Conservation (phyloP, 1,140 invertebrate genomes). For the Anastrepha ludens region DNA sequence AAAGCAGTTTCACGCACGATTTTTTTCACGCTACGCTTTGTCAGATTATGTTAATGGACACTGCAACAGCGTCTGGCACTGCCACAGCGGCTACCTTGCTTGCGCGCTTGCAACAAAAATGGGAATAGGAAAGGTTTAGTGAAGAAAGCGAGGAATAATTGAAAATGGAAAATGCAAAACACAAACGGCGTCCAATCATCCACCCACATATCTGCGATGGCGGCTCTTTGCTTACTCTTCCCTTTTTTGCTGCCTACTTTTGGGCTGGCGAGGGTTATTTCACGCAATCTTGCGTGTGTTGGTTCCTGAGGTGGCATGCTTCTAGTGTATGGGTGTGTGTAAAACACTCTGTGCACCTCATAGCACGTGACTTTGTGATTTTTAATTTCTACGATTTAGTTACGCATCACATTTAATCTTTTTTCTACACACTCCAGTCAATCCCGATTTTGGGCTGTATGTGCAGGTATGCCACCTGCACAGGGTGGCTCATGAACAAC, state of each 20-base stretch:
- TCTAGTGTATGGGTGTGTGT: background rate
- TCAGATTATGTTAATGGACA: constrained; percentile 69
- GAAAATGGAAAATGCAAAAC: too few species aligned
- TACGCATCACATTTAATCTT: constrained; percentile 71
- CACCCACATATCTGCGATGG: too few species aligned
- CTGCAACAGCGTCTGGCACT: constrained; percentile 60
- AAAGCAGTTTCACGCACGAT: constrained; percentile 43
- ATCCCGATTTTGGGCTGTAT: background rate
- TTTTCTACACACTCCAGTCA: background rate
- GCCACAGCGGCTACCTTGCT: background rate
- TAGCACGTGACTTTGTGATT: constrained; percentile 37
- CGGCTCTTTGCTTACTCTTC: too few species aligned
- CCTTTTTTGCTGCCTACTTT: too few species aligned
- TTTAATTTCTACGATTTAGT: constrained; percentile 68
- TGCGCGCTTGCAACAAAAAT: too few species aligned
- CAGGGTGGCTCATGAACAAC: too few species aligned
- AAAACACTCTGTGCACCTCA: background rate
- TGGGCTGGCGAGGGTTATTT: background rate
- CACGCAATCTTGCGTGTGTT: background rate
- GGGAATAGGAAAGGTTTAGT: too few species aligned
- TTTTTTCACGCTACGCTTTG: constrained; percentile 13
- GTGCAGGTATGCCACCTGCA: background rate
- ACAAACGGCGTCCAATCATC: too few species aligned
- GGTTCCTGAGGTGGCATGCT: background rate
- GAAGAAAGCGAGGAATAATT: too few species aligned